Evolutionary conservation across 2,888 invertebrate genomes (phyloP), one percentile per base, ranked within the genome.

Genomic region (Drosophila fulvimacula): DNA sequence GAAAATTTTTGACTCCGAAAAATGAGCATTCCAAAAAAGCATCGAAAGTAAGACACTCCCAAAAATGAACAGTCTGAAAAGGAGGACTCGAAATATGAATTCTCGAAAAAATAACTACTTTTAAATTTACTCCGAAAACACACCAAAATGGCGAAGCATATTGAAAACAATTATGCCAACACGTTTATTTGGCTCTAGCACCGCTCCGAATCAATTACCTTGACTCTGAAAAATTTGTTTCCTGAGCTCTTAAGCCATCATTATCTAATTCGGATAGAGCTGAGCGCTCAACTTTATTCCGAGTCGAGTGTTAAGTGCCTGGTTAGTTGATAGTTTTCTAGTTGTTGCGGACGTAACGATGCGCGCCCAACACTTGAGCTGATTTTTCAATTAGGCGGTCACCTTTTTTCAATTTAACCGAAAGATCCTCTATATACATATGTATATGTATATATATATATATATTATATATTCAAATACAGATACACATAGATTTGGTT

Each of bases 371-470:
- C 52, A 69, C 61, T 66, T 62, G 66, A 71, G 76, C 85, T 74
- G 56, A 82, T 77, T 79, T 68, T 65, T 34, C 71, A 81, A 74
- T 82, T 80, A 79, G 85, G 51, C 46, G 69, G 55, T 62, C 32
- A 69, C 55, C 64, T 71, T 71, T 76, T 72, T 36, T 69, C 74
- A 79, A 81, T 67, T 70, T 21, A 21, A 36, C 24, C 3, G 17
- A 24, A 36, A 44, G 24, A 44, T 56, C 34, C 32, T 19, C 32
- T 44, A 2, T 13, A 19, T 34, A 15, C 5, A 27, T 24, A 24
- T 19, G 6, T 9, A 13, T 34, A 32, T 56, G 24, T 42, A 2
- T 21, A 6, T 21, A 1, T 41, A 13, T 42, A 7, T 42, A 5
- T 13, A 32, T 32, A 39, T 42, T n/a, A 21, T n/a, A 30, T 0